Percentiles rank a stretch among this genome's conserved stretches.
phyloP scores from a whole-genome alignment of 1,140 invertebrate genomes.

The Battus philenor region DNA sequence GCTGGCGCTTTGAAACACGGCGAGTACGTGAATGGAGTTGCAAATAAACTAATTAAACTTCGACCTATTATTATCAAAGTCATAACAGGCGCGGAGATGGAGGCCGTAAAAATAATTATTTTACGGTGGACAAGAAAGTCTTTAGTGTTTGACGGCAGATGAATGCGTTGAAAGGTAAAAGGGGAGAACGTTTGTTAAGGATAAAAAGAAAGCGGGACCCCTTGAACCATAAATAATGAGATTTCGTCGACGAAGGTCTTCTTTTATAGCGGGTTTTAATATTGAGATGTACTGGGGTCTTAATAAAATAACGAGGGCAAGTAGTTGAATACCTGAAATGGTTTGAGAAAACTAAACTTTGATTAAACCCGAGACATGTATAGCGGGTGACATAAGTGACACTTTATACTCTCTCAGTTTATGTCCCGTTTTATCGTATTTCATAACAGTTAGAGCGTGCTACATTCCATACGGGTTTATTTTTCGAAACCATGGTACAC shows the following conservation, averaged over 20 bases:
- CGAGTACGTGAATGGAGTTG: slow-evolving; percentile 40
- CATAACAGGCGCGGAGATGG: slow-evolving; percentile 11
- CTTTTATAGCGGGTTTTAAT: slow-evolving; percentile 32
- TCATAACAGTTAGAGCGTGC: neutral
- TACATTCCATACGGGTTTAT: too few species aligned
- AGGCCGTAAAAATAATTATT: slow-evolving; percentile 10
- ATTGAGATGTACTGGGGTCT: slow-evolving; percentile 3
- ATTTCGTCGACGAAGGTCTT: slow-evolving; percentile 39
- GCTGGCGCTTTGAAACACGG: slow-evolving; percentile 31
- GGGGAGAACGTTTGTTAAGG: slow-evolving; percentile 19
- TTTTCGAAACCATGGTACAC: too few species aligned
- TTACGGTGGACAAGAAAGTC: slow-evolving; percentile 14
- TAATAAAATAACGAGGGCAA: slow-evolving; percentile 1
- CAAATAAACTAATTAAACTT: slow-evolving; percentile 60
- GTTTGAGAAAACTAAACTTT: neutral
- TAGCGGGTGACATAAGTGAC: neutral
- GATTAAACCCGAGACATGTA: neutral
- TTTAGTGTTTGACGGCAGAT: slow-evolving; percentile 7
- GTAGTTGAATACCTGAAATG: neutral
- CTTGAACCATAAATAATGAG: slow-evolving; percentile 50
- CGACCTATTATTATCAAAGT: slow-evolving; percentile 36
- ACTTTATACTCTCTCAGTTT: neutral
- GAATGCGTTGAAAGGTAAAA: slow-evolving; percentile 16
- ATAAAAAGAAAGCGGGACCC: slow-evolving; percentile 35
- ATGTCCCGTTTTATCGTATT: neutral